Evolutionary conservation across 53 echinoderm and acorn worm species (phyloP).

Genomic region (Echinarachnius parma): DNA sequence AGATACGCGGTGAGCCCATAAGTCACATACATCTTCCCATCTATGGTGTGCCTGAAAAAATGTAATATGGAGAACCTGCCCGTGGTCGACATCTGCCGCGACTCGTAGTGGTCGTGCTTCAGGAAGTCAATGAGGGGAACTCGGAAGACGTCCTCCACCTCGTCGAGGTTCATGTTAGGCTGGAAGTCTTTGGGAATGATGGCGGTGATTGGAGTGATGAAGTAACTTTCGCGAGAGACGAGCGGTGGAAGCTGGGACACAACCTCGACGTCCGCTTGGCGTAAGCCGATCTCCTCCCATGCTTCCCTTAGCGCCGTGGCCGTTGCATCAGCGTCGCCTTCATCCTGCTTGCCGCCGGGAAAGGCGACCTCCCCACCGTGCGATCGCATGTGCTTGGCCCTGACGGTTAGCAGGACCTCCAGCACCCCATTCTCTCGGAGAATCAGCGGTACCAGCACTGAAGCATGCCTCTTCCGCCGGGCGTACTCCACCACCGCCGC

Average conservation of each 20-base stretch:
- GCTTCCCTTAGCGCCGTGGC: constrained; percentile 81
- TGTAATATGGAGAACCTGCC: constrained; percentile 48
- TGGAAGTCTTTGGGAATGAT: constrained; percentile 73
- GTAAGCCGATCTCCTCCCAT: constrained; percentile 85
- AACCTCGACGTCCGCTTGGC: constrained; percentile 57
- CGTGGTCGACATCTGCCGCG: constrained; percentile 1
- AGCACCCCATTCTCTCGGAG: constrained; percentile 48
- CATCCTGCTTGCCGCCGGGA: constrained; percentile 85
- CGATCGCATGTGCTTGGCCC: constrained; percentile 53
- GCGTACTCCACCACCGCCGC: constrained; percentile 1
- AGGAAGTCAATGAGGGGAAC: constrained; percentile 74
- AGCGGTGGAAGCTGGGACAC: constrained; percentile 66
- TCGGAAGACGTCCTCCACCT: constrained; percentile 79
- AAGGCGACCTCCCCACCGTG: constrained; percentile 85
- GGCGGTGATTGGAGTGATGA: constrained; percentile 66
- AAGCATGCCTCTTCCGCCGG: constrained; percentile 43
- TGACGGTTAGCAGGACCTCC: constrained; percentile 68
- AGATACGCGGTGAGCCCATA: constrained; percentile 75
- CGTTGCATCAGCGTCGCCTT: constrained; percentile 53
- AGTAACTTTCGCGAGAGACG: constrained; percentile 13
- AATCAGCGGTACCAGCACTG: constrained; percentile 79
- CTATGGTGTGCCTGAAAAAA: constrained; percentile 31
- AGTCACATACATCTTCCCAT: constrained; percentile 26
- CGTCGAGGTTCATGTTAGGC: constrained; percentile 41
- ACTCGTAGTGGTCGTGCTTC: constrained; percentile 47